These are phyloP conservation scores for Nebria ingens DNA, from an alignment of 1,140 invertebrate genomes.

Conservation along the genomic window DNA sequence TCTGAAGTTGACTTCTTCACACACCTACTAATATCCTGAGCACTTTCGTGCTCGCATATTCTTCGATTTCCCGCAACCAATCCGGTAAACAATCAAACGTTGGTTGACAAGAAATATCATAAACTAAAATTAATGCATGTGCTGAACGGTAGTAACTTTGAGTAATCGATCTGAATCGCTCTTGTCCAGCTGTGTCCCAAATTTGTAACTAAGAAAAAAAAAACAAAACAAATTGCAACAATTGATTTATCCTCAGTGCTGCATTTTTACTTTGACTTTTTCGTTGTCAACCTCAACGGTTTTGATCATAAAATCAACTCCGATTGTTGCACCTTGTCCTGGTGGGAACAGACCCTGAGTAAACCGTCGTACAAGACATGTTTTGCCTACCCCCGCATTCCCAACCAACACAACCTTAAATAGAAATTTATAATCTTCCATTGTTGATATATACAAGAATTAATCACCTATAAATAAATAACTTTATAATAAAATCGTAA, in stretches of 20 bases:
- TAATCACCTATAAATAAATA: background rate
- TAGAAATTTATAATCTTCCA: constrained; percentile 97
- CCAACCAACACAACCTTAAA: constrained; percentile 96
- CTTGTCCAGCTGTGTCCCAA: constrained; percentile 97
- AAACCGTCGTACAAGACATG: constrained; percentile 83
- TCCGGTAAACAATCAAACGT: constrained; percentile 94
- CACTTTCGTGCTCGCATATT: constrained; percentile 92
- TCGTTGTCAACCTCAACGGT: constrained; percentile 97
- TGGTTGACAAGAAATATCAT: constrained; percentile 94
- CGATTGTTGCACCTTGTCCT: constrained; percentile 96
- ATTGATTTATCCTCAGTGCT: too few relatives aligned
- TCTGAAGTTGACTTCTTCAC: constrained; percentile 21
- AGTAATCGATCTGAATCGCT: constrained; percentile 94
- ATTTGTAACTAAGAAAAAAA: constrained; percentile 74
- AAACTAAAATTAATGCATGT: constrained; percentile 93
- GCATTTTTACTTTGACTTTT: constrained; percentile 85
- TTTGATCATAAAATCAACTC: constrained; percentile 99
- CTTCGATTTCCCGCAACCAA: constrained; percentile 92
- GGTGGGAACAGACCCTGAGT: constrained; percentile 90
- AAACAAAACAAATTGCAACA: background rate
- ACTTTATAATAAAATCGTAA: too few relatives aligned
- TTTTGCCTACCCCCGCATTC: constrained; percentile 92
- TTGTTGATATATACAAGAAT: constrained; percentile 32
- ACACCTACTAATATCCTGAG: constrained; percentile 83
- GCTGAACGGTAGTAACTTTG: constrained; percentile 97